A percentile compares a stretch with the other conserved stretches of the same genome.
Evolutionary conservation across 2,888 invertebrate genomes (phyloP).

Genomic region (Lucinisca nassula): DNA sequence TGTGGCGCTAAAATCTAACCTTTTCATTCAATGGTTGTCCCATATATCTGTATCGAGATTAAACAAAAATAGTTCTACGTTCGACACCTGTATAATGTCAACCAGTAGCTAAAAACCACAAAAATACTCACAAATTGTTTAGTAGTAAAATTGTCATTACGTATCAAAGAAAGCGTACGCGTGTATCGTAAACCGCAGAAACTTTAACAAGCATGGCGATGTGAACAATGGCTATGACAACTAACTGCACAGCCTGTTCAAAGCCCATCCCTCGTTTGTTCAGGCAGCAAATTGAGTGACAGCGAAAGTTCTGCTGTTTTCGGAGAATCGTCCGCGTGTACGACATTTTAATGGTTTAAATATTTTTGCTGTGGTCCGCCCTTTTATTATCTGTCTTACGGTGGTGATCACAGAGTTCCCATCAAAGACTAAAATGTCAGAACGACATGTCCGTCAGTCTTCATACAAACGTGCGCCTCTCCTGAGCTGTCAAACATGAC

Average conservation of each 20-base stretch:
- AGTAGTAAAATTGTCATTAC: slow-evolving; percentile 2
- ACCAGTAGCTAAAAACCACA: slow-evolving; percentile 4
- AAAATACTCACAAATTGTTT: slow-evolving; percentile 5
- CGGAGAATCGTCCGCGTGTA: neutral
- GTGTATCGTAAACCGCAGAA: neutral
- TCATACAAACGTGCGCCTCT: neutral
- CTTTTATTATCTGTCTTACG: neutral
- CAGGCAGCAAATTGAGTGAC: too few species aligned
- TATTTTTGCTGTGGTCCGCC: neutral
- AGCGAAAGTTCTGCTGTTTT: neutral
- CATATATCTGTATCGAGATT: neutral
- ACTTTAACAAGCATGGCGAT: neutral
- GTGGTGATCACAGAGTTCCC: neutral
- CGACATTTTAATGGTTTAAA: neutral
- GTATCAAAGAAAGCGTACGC: neutral
- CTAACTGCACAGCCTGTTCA: too few species aligned
- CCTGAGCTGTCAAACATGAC: neutral
- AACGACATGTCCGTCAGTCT: neutral
- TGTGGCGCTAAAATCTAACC: neutral
- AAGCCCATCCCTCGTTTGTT: neutral
- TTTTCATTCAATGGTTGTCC: neutral
- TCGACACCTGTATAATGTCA: neutral
- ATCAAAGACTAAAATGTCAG: neutral
- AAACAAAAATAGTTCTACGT: neutral
- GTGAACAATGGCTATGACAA: neutral